Evolutionary conservation across 2,113 vertebrate species (phyloP).

Genomic region (Zonotrichia leucophrys): DNA sequence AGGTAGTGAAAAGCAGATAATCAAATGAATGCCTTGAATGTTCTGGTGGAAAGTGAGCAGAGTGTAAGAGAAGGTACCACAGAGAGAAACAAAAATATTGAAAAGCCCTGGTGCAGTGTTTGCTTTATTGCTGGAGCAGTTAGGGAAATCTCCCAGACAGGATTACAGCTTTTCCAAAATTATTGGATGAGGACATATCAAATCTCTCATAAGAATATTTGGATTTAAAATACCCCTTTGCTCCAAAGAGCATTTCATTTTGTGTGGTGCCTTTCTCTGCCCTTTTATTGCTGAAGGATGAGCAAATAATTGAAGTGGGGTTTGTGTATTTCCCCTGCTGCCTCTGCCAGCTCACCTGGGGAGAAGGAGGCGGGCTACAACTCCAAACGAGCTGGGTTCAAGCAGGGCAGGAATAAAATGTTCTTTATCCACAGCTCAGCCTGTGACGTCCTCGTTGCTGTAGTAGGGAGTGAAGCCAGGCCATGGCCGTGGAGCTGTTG

Average conservation of each 20-base stretch:
- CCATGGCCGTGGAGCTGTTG: neutral
- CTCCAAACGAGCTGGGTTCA: neutral
- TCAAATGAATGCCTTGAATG: neutral
- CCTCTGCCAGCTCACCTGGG: neutral
- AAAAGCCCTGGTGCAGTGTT: neutral
- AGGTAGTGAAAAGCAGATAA: neutral
- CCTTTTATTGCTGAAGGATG: neutral
- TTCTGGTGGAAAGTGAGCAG: neutral
- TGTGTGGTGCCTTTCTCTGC: neutral
- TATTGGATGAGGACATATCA: neutral
- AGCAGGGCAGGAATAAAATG: neutral
- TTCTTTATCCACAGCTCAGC: neutral
- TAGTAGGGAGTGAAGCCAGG: neutral
- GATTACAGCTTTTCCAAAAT: neutral
- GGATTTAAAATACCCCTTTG: neutral
- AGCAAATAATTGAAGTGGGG: neutral
- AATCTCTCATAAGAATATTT: neutral
- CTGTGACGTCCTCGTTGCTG: neutral
- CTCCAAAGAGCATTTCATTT: neutral
- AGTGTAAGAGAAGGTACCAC: neutral
- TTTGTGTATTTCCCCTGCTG: neutral
- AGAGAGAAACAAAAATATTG: neutral
- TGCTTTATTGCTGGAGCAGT: neutral
- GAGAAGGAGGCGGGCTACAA: neutral
- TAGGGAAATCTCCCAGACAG: neutral